Evolutionary conservation across 2,888 invertebrate genomes (phyloP).

Genomic region (Metacarcinus magister): DNA sequence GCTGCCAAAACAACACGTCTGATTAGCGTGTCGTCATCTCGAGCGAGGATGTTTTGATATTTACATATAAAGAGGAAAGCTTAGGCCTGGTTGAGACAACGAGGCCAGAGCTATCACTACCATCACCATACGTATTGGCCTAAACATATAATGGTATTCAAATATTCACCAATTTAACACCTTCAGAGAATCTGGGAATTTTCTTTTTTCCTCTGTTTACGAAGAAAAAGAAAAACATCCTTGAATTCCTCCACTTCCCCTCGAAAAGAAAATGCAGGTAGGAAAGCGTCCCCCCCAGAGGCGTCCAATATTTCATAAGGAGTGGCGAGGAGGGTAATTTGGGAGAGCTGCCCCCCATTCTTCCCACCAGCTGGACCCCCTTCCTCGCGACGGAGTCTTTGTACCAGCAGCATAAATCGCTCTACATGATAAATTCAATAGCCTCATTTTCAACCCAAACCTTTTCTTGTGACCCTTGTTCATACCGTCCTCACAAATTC

Average conservation of each 20-base stretch:
- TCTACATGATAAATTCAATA: conserved; percentile 66
- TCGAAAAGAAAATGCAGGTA: conserved; percentile 4
- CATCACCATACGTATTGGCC: conserved; percentile 43
- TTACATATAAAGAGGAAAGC: conserved; percentile 40
- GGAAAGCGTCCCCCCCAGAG: conserved; percentile 33
- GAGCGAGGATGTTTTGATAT: not conserved
- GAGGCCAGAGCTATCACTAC: not conserved
- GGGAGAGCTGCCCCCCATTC: conserved; percentile 41
- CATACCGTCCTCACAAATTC: conserved; percentile 27
- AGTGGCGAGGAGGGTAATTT: conserved; percentile 53
- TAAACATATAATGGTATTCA: conserved; percentile 38
- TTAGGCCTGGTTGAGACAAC: not conserved
- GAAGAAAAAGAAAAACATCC: conserved; percentile 16
- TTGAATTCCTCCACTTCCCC: not conserved
- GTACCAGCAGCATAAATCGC: conserved; percentile 49
- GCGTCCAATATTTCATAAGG: conserved; percentile 51
- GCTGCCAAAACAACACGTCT: conserved; percentile 38
- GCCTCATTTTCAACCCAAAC: conserved; percentile 44
- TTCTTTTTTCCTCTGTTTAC: not conserved
- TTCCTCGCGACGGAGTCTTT: conserved; percentile 35
- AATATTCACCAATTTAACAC: conserved; percentile 26
- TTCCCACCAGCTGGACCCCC: not conserved
- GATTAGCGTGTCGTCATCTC: not conserved
- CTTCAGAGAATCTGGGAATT: not conserved
- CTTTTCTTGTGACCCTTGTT: conserved; percentile 31